Evolutionary conservation across 1,140 invertebrate genomes (phyloP).

Genomic region (Magallana angulata): DNA sequence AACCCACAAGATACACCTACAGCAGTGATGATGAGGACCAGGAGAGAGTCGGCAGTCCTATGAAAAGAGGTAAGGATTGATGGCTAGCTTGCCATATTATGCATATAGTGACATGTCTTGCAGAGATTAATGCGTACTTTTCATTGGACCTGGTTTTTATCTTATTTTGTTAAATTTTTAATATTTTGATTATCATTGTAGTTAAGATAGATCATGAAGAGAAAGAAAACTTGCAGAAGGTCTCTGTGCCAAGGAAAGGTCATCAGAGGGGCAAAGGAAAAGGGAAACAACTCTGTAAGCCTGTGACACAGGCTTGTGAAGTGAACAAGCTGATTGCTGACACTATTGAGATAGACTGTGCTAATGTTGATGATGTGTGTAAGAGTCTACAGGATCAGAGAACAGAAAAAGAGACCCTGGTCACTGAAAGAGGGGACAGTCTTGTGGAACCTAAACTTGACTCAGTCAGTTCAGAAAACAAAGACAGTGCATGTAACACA

Average conservation of each 20-base stretch:
- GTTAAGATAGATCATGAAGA: neutral
- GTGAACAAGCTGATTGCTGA: neutral
- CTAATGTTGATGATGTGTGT: neutral
- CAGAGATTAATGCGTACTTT: too few relatives aligned
- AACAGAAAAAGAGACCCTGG: too few relatives aligned
- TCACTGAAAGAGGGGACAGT: too few relatives aligned
- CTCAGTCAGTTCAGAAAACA: too few relatives aligned
- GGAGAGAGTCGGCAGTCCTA: slow-evolving; percentile 45
- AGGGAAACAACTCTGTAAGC: neutral
- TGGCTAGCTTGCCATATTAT: too few relatives aligned
- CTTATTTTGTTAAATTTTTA: too few relatives aligned
- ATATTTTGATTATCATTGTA: neutral
- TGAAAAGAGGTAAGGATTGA: slow-evolving; percentile 19
- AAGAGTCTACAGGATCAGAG: neutral
- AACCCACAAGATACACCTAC: slow-evolving; percentile 47
- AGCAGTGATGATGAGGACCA: slow-evolving; percentile 50
- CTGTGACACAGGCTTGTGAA: neutral
- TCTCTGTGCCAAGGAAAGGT: neutral
- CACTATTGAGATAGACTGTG: neutral
- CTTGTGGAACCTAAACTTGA: too few relatives aligned
- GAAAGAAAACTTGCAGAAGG: neutral
- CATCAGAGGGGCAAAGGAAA: neutral
- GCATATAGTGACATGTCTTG: too few relatives aligned
- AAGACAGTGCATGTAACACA: too few relatives aligned
- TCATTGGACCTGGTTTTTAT: too few relatives aligned